Evolutionary conservation across 2,888 invertebrate species (phyloP).

Genomic region (Stegophylla sp.): DNA sequence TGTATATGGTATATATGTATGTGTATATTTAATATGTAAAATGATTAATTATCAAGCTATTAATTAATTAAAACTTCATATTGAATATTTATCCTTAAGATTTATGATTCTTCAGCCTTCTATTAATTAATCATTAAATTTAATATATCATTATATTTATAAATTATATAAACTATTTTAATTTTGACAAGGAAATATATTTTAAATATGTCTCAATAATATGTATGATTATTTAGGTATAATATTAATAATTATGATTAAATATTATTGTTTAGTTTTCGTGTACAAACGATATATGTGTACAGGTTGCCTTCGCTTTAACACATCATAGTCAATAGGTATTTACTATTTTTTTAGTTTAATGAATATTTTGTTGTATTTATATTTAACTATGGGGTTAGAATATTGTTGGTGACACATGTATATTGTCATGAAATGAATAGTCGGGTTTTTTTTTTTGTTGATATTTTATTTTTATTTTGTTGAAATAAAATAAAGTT

Average conservation of each 20-base stretch:
- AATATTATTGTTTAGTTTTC: slow-evolving; percentile 33
- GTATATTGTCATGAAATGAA: slow-evolving; percentile 26
- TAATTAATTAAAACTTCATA: slow-evolving; percentile 1
- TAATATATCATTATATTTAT: slow-evolving; percentile 7
- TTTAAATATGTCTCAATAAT: neutral
- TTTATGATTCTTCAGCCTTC: slow-evolving; percentile 1
- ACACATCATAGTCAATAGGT: slow-evolving; percentile 49
- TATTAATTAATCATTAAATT: no score
- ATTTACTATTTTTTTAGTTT: slow-evolving; percentile 46
- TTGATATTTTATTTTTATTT: slow-evolving; percentile 55
- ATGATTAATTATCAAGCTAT: neutral
- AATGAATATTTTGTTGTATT: slow-evolving; percentile 32
- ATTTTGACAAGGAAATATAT: neutral
- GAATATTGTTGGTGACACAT: slow-evolving; percentile 48
- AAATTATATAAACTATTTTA: slow-evolving; percentile 3
- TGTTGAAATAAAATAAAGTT: slow-evolving; percentile 39
- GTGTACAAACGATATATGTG: slow-evolving; percentile 26
- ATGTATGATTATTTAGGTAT: slow-evolving; percentile 9
- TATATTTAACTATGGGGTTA: slow-evolving; percentile 45
- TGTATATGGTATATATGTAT: neutral
- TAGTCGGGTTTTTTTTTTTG: slow-evolving; percentile 40
- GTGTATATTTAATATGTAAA: neutral
- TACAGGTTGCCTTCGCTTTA: slow-evolving; percentile 18
- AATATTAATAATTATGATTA: slow-evolving; percentile 1
- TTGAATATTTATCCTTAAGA: neutral